Evolutionary conservation across 2,113 vertebrate genomes (phyloP), one percentile per base, ranked within the genome.

Genomic region (Corydoras maculifer): DNA sequence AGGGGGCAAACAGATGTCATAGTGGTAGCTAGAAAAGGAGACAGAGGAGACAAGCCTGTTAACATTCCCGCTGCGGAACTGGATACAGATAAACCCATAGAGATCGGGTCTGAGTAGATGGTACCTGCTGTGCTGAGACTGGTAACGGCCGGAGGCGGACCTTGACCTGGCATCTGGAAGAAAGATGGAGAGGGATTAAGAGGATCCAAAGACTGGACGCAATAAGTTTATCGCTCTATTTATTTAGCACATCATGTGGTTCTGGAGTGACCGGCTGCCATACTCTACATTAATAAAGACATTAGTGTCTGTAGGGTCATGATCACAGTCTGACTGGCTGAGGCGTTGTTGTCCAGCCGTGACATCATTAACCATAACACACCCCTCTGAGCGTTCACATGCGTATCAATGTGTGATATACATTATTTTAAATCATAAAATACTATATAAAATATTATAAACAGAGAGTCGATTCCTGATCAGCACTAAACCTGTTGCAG

Each of bases 51-150:
- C 31, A 69, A 8, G 8, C 3, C 25, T 59, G 7, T 32, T 65
- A 13, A 69, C 6, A 18, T 6, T 55, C 32, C 3, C 51, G n/a
- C 43, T 11, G 13, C 11, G 3, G 59, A 9, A 62, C 13, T 10
- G 51, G 51, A 14, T 53, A 12, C 3, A 53, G 9, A 12, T 2
- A 53, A 53, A 10, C 9, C 10, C 3, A 12, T 53, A 12, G 9
- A 10, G 13, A 7, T 55, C 10, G 55, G 48, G 12, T 8, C 29
- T 13, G 15, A 18, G 18, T 32, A 51, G 18, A 31, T 62, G 72
- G 6, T 74, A 91, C 90, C 90, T 89, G 90, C 90, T 92, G 94
- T 93, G 91, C 90, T 93, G 85, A 94, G 91, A 86, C 87, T 93
- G 86, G 88, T 93, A 83, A 93, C 90, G 73, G 90, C 90, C 88